Evolutionary conservation across 2,888 invertebrate species (phyloP), one percentile per base, ranked within the genome.

Genomic region (Lacanobia oleracea): DNA sequence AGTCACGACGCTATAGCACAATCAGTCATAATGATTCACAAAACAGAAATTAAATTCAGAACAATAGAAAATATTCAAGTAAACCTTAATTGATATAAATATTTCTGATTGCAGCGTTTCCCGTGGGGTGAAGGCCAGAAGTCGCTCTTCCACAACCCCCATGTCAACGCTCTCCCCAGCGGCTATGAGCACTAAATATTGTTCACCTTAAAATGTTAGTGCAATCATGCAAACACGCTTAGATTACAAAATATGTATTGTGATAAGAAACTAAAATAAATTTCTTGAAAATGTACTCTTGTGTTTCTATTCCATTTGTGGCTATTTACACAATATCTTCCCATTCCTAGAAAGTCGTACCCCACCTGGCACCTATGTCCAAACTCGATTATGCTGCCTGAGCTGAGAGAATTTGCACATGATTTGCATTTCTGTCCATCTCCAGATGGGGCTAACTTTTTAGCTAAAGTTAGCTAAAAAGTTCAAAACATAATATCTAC

Each of bases 71-170:
- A 66, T 12, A 2, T 51, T 21, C 6, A 60, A 43, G 1, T 18
- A 7, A 21, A 37, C 10, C 5, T 16, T 14, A 1, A 23, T 23
- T 67, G 9, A 51, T 16, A 0, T 33, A 33, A 21, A 71, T 64
- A 62, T 70, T 67, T 79, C 78, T 82, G 72, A 75, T 96, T 96
- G 54, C 95, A 98, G 97, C 97, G 97, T 83, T 99, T 98, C 96
- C 99, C 99, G 69, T 99, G 99, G 99, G 98, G 99, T 85, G 99
- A 99, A 89, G 99, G 99, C 80, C 97, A 97, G 93, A 97, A 98
- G 91, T 96, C 97, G 10, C 95, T 99, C 77, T 98, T 99, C 97
- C 99, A 99, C 96, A 99, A 99, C 94, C 97, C 98, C 67, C 97
- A 97, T 84, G 92, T 95, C 78, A 98, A 98, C 86, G 95, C 98